Evolutionary conservation across 35 echinoderm and acorn worm species (phyloP).

Genomic region (Apostichopus parvimensis): DNA sequence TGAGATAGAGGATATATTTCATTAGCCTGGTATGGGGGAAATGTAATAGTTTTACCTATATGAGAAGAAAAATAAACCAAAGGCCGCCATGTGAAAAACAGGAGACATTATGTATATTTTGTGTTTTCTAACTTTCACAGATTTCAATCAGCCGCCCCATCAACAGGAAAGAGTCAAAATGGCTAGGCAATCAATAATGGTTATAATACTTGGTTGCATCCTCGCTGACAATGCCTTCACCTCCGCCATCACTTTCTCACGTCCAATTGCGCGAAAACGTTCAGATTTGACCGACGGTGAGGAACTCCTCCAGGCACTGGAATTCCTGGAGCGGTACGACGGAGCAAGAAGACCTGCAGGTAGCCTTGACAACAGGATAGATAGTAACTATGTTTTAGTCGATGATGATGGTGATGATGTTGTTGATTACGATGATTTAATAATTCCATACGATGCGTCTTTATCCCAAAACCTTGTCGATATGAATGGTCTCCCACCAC

Average conservation of each 20-base stretch:
- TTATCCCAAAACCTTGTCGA: neutral
- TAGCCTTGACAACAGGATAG: conserved; percentile 15
- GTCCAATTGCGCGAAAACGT: conserved; percentile 21
- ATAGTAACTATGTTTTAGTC: neutral
- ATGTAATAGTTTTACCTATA: no score
- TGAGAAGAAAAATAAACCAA: no score
- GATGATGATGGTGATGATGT: neutral
- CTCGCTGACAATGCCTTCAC: conserved; percentile 38
- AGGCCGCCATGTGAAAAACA: no score
- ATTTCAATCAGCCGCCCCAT: neutral
- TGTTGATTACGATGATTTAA: neutral
- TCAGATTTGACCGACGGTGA: conserved; percentile 18
- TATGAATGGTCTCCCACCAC: conserved; percentile 18
- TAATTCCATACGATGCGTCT: conserved; percentile 15
- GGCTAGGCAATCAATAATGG: conserved; percentile 24
- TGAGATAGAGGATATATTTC: no score
- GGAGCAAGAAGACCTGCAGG: neutral
- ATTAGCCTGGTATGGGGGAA: no score
- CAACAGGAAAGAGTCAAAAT: neutral
- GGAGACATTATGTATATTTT: no score
- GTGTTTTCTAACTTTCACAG: neutral
- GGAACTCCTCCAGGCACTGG: conserved; percentile 26
- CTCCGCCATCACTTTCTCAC: conserved; percentile 32
- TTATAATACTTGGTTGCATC: conserved; percentile 19
- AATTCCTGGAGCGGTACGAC: conserved; percentile 39